Evolutionary conservation across 37 sponge, comb jelly and placozoan species (phyloP), one percentile per base, ranked within the genome.

Genomic region (Theonella swinhoei): DNA sequence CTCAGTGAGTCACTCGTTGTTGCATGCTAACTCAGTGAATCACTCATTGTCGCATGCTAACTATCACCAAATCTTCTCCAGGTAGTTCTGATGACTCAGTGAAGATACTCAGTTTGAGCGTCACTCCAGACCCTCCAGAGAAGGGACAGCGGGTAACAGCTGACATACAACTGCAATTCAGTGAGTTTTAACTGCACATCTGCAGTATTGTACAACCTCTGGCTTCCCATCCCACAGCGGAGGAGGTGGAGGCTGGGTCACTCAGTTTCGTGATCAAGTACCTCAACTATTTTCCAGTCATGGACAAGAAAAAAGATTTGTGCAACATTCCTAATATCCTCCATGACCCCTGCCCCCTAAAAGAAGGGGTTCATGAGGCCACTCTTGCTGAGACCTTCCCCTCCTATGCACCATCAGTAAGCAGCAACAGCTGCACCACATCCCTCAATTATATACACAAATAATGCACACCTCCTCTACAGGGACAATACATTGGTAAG

Each of bases 41-140:
- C n/a, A n/a, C n/a, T n/a, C n/a, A n/a, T n/a, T n/a, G n/a, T n/a
- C n/a, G 70, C 71, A 58, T n/a, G 26, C 35, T 70, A 30, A 43
- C 35, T 38, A 71, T 71, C 4, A 9, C 3, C 28, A 25, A 11
- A 47, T 11, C 23, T 39, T 24, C 41, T 14, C n/a, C 60, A 87
- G 88, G 80, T 26, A 72, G 72, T 38, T 70, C 86, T 23, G 59
- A 38, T 29, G 84, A 80, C 68, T 42, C 75, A 63, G 54, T 61
- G 31, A 61, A 83, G 67, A 87, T 92, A 14, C 20, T 31, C 17
- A 59, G 30, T 0, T 64, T 88, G 2, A 60, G 20, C 34, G 80
- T 92, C 65, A 92, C 83, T 28, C 93, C 93, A 28, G 84, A 80
- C 60, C 85, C 85, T 43, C 86, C 86, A 38, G 23, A 80, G 65